These are phyloP conservation scores for Anser brachyrhynchus DNA, from an alignment of 2,113 vertebrate species.

Conservation along the genomic window DNA sequence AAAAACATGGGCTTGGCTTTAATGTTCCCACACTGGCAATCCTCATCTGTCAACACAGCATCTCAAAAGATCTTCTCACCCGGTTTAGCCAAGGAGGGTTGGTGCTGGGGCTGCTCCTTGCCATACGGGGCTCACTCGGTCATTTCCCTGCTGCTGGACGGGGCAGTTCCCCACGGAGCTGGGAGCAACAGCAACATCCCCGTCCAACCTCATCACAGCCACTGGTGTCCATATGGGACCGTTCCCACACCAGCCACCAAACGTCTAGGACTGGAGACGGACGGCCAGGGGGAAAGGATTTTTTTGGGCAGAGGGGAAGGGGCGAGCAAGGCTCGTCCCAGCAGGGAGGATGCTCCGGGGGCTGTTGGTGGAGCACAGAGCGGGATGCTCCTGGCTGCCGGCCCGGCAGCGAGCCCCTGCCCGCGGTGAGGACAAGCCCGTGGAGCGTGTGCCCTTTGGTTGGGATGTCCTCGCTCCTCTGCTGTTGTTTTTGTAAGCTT, in stretches of 20 bases:
- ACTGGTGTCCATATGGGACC: neutral
- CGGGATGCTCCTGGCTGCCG: neutral
- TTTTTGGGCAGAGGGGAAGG: neutral
- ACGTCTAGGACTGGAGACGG: neutral
- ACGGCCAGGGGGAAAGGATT: neutral
- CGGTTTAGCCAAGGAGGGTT: neutral
- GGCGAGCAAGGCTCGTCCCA: neutral
- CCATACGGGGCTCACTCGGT: neutral
- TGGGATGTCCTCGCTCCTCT: neutral
- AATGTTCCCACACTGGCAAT: neutral
- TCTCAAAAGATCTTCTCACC: neutral
- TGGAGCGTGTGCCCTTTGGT: neutral
- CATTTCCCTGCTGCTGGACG: neutral
- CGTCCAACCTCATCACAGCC: neutral
- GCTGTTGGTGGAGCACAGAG: neutral
- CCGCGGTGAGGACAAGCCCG: neutral
- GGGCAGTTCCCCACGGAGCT: neutral
- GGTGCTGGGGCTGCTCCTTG: neutral
- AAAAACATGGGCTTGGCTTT: neutral
- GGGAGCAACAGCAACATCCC: neutral
- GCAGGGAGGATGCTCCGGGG: neutral
- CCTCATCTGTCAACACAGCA: fast-evolving
- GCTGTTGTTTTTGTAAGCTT: neutral
- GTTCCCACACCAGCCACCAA: fast-evolving
- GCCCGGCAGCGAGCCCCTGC: neutral